Conservation (phyloP, 64 coral and sea anemone species). For the Actinia equina region DNA sequence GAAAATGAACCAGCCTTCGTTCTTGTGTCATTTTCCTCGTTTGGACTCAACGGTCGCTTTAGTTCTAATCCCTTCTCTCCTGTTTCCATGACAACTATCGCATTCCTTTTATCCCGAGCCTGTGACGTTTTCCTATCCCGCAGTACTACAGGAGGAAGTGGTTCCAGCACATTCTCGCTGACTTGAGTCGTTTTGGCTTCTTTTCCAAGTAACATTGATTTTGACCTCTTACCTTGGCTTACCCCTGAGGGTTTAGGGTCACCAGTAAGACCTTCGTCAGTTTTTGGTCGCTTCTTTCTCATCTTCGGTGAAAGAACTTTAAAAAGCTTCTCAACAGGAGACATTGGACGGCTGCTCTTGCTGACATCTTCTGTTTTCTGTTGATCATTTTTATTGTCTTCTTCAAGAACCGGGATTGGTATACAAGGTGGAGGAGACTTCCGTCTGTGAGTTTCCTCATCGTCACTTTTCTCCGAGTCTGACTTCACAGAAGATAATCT, state of each 20-base stretch:
- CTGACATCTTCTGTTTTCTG: background rate
- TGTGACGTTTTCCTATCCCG: conserved; percentile 26
- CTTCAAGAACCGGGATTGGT: background rate
- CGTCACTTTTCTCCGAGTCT: conserved; percentile 9
- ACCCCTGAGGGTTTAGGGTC: background rate
- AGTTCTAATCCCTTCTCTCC: conserved; percentile 26
- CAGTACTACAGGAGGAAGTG: conserved; percentile 36
- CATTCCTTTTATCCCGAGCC: conserved; percentile 55
- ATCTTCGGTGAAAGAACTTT: conserved; percentile 76
- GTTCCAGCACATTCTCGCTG: conserved; percentile 17
- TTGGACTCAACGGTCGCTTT: background rate
- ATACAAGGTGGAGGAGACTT: background rate
- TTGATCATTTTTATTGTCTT: background rate
- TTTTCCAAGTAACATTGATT: conserved; percentile 71
- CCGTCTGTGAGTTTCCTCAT: conserved; percentile 23
- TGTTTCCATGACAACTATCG: conserved; percentile 66
- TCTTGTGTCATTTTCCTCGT: background rate
- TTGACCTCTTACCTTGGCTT: conserved; percentile 33
- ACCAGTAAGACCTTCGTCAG: conserved; percentile 51
- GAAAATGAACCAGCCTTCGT: conserved; percentile 43
- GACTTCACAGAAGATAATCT: conserved; percentile 42
- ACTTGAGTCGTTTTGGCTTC: conserved; percentile 6
- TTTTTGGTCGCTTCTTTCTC: conserved; percentile 81
- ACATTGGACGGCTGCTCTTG: conserved; percentile 51
- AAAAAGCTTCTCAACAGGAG: conserved; percentile 77